Conservation (phyloP, 2,888 invertebrate species). For the Drosophila borealis region DNA sequence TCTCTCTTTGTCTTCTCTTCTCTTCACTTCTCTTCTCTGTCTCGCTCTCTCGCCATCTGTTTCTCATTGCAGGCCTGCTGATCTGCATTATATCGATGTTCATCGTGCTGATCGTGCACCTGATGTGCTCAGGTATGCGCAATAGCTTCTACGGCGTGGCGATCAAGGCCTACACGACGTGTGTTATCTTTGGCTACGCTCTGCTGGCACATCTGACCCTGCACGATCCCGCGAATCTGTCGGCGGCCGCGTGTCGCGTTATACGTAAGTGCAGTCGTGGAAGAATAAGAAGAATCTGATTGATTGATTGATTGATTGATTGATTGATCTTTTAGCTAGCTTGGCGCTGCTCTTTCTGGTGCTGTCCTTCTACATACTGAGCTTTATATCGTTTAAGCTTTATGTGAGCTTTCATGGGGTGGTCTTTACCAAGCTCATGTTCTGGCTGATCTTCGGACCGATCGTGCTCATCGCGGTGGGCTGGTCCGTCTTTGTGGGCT, state of each 20-base stretch:
- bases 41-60: not conserved
- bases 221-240: conserved; percentile 74
- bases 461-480: conserved; percentile 72
- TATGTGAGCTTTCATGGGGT: conserved; percentile 80
- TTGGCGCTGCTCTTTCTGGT: conserved; percentile 71
- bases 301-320: not conserved
- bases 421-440: conserved; percentile 77
- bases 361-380: conserved; percentile 78
- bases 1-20: not conserved
- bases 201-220: conserved; percentile 75
- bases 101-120: conserved; percentile 73
- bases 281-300: not conserved
- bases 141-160: conserved; percentile 82
- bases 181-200: conserved; percentile 79
- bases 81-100: conserved; percentile 81
- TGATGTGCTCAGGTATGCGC: conserved; percentile 77
- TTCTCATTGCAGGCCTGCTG: conserved; percentile 65
- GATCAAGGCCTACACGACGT: conserved; percentile 74
- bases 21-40: not conserved
- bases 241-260: conserved; percentile 65
- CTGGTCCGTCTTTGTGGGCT: conserved; percentile 76
- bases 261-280: conserved; percentile 64
- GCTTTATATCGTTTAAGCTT: conserved; percentile 78
- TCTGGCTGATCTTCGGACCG: conserved; percentile 80
- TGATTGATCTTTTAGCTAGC: conserved; percentile 55